Conservation (phyloP, 1,140 invertebrate species). For the Listronotus oregonensis region DNA sequence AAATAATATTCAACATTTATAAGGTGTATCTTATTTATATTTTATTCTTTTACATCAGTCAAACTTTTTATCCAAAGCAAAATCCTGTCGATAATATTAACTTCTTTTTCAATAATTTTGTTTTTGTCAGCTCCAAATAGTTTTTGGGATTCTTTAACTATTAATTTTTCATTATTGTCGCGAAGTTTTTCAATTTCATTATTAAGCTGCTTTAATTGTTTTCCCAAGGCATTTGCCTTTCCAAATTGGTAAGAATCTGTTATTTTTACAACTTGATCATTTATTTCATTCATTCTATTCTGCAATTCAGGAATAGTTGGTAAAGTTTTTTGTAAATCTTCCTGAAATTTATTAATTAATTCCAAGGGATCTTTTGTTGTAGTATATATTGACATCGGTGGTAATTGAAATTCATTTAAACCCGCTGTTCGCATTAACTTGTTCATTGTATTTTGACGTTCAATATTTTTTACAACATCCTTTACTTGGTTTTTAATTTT, state of each 20-base stretch:
- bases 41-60: neutral
- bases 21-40: no score
- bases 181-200: conserved; percentile 37
- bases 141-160: conserved; percentile 34
- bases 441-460: neutral
- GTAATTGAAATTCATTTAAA: no score
- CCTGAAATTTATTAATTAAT: conserved; percentile 8
- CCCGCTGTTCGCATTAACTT: neutral
- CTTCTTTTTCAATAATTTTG: conserved; percentile 31
- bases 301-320: conserved; percentile 2
- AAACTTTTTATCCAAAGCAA: conserved; percentile 26
- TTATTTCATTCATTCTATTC: conserved; percentile 4
- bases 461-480: neutral
- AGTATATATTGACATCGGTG: neutral
- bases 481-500: neutral
- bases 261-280: conserved; percentile 12
- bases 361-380: neutral
- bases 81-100: conserved; percentile 28
- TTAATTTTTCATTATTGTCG: conserved; percentile 32
- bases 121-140: conserved; percentile 34
- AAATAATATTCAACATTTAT: no score
- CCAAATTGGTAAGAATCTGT: conserved; percentile 6
- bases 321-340: conserved; percentile 6
- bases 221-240: conserved; percentile 30
- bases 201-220: conserved; percentile 35